Base-by-base conservation (phyloP, 1,140 invertebrate species). In the Muscidifurax raptorellus region DNA sequence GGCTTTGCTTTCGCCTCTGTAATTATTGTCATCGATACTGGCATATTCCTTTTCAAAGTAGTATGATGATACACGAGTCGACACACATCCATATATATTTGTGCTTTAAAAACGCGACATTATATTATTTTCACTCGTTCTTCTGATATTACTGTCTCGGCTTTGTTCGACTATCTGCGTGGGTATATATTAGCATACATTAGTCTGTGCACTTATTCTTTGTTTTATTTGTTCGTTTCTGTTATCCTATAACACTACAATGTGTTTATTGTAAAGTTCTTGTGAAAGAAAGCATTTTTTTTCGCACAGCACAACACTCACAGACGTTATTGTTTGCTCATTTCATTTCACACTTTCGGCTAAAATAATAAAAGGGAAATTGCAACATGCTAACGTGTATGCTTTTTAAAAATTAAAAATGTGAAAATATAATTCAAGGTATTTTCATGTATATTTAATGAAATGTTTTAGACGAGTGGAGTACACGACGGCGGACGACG, bases 401-500 rank as follows among this genome's bases (percentile, higher is more conserved):
- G 12, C 15, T 47, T 47, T 15, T 47, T 0, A 47, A 18, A 47
- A 47, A 47, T 6, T n/a, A n/a, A 59, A n/a, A 59, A n/a, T 9
- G 7, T 40, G 1, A 40, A 40, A 9, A 40, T 40, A 9, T 1
- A 9, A 10, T 40, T 9, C 36, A 40, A 6, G 47, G 47, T 22
- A 59, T 18, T 59, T n/a, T 22, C 18, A 59, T n/a, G 52, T n/a
- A 59, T 59, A 59, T 59, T n/a, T 59, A 9, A 40, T 12, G 18
- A 59, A 59, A 59, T 59, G 18, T 89, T 89, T 84, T 84, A 95
- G 95, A 85, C 97, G 98, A 92, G 96, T 99, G 28, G 98, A 99
- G 91, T 99, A 99, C 90, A 98, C 99, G 89, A 98, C 98, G 89
- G 95, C 96, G 86, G 96, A 97, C 88, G 96, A 97, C 25, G 94